Base-by-base conservation (phyloP, 2,797 vertebrate genomes). In the Ptychadena robeensis region DNA sequence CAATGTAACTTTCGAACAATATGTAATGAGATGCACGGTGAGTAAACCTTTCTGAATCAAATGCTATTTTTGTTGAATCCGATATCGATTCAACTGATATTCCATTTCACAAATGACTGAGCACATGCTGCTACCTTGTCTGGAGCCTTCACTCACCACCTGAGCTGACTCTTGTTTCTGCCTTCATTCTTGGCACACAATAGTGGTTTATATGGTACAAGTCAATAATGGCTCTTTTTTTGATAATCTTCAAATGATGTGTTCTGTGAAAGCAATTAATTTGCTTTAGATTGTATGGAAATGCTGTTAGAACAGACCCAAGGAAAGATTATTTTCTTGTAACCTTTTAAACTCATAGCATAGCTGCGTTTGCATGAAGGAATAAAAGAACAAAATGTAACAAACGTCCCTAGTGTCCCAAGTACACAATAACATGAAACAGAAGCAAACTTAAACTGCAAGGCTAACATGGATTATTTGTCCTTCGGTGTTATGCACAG, bases 171-270 rank as follows among this genome's bases (percentile, higher is more conserved):
- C 32, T 22, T 76, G 11, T 31, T 5, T 67, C 37, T 73, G 31
- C 74, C 38, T 40, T 3, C 74, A 35, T 65, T 77, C 61, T 27
- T 44, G 6, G 37, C 22, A 61, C 65, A 22, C 48, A 10, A 53
- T 10, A 34, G 30, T 8, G 22, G 10, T 53, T 67, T 27, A 48
- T 34, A 48, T 48, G 44, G 18, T 48, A 18, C 28, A 72, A 73
- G 48, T 59, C 71, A 77, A 48, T n/a, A 31, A 30, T 53, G 22
- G 18, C 31, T 48, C 53, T n/a, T 7, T n/a, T 7, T 78, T 78
- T 67, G 22, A 78, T 78, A 48, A 32, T 78, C 64, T 67, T 78
- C 27, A 67, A 66, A 76, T 65, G 38, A 65, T 25, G 38, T 32
- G 18, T 22, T 53, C 3, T 53, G 31, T 53, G 30, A 78, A 61